Base-by-base conservation (phyloP, 2,888 invertebrate genomes). In the Chrysolina oricalcia region DNA sequence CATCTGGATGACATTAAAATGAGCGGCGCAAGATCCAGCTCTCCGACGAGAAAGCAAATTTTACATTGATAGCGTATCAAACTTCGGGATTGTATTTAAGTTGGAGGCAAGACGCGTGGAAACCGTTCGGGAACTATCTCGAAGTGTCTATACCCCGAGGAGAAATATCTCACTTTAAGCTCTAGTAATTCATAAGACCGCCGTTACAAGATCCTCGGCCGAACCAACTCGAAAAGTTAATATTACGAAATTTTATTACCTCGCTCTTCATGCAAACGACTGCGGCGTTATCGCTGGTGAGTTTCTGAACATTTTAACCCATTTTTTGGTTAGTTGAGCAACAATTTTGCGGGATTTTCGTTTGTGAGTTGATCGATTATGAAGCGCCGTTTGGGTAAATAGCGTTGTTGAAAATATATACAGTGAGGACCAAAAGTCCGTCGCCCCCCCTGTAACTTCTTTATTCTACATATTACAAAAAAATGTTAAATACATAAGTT, bases 101-200 rank as follows among this genome's bases (percentile, higher is more conserved):
- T 68, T 74, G 66, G 43, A 56, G 68, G 53, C 43, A 69, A 66
- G 73, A 53, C 63, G 67, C 65, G 50, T 46, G 68, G 63, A 21
- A 59, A 69, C 66, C 70, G 73, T 66, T 69, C 75, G 65, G 50
- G 68, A 78, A 78, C 79, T 79, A 78, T 76, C 70, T 70, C 59
- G 43, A 74, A 66, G 74, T 69, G 68, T 77, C 73, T 77, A 71
- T 74, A 69, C 77, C 79, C 79, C 41, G 46, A 75, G 80, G 80
- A 77, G 75, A 71, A 78, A 81, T 81, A 79, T 74, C 79, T 81
- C 77, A 79, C 73, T 75, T 72, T 75, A 77, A 81, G 78, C 75
- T 76, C 79, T 72, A 78, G 80, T 78, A 78, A 80, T 80, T 80
- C 80, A 80, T 80, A 78, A 77, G 74, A 59, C 74, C 71, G 77